Evolutionary conservation across 2,797 vertebrate genomes (phyloP).

Genomic region (Platyrinchus mystaceus): DNA sequence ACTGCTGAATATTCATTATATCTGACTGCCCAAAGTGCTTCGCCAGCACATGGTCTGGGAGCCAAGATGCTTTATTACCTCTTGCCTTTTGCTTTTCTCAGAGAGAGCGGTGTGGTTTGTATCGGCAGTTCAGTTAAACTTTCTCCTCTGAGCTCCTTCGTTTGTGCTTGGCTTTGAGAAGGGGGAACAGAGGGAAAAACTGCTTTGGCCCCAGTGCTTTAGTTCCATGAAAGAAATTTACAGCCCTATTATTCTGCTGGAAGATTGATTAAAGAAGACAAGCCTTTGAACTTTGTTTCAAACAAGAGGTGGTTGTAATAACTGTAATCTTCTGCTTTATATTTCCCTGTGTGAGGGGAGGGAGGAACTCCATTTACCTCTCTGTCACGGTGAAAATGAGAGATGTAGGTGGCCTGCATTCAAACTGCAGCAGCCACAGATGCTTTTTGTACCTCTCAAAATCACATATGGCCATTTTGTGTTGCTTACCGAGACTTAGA

Average conservation of each 20-base stretch:
- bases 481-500: neutral
- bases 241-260: conserved; percentile 29
- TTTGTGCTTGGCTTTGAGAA: conserved; percentile 39
- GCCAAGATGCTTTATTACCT: conserved; percentile 31
- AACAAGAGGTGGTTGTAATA: conserved; percentile 57
- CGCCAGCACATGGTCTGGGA: neutral
- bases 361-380: conserved; percentile 8
- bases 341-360: neutral
- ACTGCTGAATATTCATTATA: conserved; percentile 56
- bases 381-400: neutral
- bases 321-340: conserved; percentile 40
- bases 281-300: conserved; percentile 69
- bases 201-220: conserved; percentile 17
- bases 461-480: neutral
- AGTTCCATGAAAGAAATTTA: conserved; percentile 65
- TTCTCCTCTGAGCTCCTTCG: neutral
- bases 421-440: neutral
- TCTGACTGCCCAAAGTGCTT: conserved; percentile 15
- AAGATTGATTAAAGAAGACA: conserved; percentile 67
- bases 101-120: neutral
- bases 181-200: neutral
- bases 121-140: neutral
- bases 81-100: neutral
- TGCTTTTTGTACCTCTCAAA: neutral
- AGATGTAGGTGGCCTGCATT: neutral